These are phyloP conservation scores for Papilio xuthus DNA, from an alignment of 1,140 invertebrate species.

Conservation along the genomic window DNA sequence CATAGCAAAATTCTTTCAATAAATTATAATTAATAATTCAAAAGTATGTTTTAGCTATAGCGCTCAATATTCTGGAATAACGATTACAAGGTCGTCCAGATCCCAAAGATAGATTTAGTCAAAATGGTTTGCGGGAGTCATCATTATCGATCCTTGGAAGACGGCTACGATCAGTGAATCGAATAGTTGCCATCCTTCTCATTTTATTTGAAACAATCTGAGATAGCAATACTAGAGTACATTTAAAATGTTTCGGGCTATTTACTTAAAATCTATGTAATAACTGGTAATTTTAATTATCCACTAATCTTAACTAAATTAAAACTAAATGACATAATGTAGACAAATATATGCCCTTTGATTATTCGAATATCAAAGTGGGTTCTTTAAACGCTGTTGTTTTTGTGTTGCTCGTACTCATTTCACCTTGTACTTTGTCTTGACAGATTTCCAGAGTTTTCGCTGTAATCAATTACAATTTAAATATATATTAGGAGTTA, in stretches of 20 bases:
- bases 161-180: background rate
- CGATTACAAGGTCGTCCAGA: too few relatives aligned
- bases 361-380: background rate
- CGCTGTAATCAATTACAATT: background rate
- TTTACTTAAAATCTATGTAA: conserved; percentile 1
- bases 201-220: too few relatives aligned
- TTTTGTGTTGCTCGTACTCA: background rate
- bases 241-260: background rate
- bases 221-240: too few relatives aligned
- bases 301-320: background rate
- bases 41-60: background rate
- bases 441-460: background rate
- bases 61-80: too few relatives aligned
- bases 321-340: background rate
- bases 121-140: background rate
- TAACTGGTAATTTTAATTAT: background rate
- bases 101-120: background rate
- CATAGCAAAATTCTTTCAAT: background rate
- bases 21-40: too few relatives aligned
- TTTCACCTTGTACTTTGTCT: background rate
- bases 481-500: too few relatives aligned
- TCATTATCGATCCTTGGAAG: background rate
- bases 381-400: background rate
- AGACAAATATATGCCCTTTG: background rate
- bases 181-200: too few relatives aligned